A percentile compares a stretch with the other conserved stretches of the same genome.
These are phyloP conservation scores for Lasiommata megera DNA, from an alignment of 2,888 invertebrate species.

Conservation along the genomic window DNA sequence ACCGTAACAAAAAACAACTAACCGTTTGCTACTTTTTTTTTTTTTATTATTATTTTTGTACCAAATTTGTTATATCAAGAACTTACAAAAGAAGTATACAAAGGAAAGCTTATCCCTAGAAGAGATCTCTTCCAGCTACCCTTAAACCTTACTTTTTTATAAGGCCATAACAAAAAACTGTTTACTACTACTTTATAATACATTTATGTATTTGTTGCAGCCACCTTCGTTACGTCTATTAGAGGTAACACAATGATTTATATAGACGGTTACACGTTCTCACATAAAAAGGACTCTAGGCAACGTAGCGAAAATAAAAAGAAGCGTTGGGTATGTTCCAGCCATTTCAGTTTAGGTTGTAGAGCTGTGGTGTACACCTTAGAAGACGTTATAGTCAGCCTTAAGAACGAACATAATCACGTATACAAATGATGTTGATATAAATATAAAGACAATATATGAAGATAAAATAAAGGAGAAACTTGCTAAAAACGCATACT, in stretches of 20 bases:
- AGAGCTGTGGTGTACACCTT: slow-evolving; percentile 44
- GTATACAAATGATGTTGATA: not conserved
- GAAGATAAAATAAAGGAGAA: no score
- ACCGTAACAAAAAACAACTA: no score
- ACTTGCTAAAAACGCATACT: no score
- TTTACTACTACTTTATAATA: no score
- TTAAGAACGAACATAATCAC: slow-evolving; percentile 14
- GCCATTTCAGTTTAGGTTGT: slow-evolving; percentile 42
- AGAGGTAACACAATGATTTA: slow-evolving; percentile 28
- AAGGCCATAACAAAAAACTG: no score
- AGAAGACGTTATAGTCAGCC: slow-evolving; percentile 33
- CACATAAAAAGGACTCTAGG: slow-evolving; percentile 25
- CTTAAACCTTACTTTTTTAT: no score
- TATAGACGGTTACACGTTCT: slow-evolving; percentile 31
- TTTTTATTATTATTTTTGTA: no score
- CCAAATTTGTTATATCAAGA: no score
- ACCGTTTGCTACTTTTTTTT: no score
- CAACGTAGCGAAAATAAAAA: slow-evolving; percentile 17
- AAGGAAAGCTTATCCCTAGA: no score
- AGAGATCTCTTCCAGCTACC: no score
- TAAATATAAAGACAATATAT: not conserved
- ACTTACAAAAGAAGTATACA: no score
- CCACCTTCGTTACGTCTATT: slow-evolving; percentile 25
- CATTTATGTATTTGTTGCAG: slow-evolving; percentile 2
- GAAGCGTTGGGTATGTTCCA: slow-evolving; percentile 42